Conservation (phyloP, 2,797 vertebrate species). For the Poeciliopsis turneri region DNA sequence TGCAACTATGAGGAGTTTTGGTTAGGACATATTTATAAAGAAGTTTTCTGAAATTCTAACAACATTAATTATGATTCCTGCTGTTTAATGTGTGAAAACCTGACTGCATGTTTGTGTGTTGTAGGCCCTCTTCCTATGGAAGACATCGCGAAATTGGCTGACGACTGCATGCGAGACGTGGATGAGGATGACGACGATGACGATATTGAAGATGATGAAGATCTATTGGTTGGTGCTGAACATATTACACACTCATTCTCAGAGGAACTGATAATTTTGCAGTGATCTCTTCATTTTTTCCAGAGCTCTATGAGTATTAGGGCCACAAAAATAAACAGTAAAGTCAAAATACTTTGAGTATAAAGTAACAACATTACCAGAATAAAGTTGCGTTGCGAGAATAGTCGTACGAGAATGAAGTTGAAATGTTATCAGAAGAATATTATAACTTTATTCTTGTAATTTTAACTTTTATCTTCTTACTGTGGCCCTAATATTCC, state of each 20-base stretch:
- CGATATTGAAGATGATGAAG: slow-evolving; percentile 89
- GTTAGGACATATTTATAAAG: not conserved
- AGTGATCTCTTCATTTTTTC: too few species aligned
- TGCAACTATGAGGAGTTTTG: not conserved
- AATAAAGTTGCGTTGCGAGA: too few species aligned
- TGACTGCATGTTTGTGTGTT: slow-evolving; percentile 27
- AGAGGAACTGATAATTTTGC: not conserved
- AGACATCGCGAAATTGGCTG: slow-evolving; percentile 93
- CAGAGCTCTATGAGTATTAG: too few species aligned
- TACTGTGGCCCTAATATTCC: too few species aligned
- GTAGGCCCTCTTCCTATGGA: slow-evolving; percentile 93
- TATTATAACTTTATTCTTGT: too few species aligned
- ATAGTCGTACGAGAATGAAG: too few species aligned
- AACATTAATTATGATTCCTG: not conserved
- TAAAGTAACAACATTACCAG: too few species aligned
- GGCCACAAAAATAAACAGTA: too few species aligned
- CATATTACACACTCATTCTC: not conserved
- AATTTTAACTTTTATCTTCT: too few species aligned
- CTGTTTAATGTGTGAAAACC: not conserved
- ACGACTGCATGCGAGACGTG: slow-evolving; percentile 91
- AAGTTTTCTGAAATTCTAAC: not conserved
- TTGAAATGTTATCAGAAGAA: too few species aligned
- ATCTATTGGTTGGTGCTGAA: slow-evolving; percentile 86
- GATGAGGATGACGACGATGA: slow-evolving; percentile 87
- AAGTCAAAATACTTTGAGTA: too few species aligned